These are phyloP conservation scores for Agrotis segetum DNA, from an alignment of 2,888 invertebrate species.

Conservation along the genomic window DNA sequence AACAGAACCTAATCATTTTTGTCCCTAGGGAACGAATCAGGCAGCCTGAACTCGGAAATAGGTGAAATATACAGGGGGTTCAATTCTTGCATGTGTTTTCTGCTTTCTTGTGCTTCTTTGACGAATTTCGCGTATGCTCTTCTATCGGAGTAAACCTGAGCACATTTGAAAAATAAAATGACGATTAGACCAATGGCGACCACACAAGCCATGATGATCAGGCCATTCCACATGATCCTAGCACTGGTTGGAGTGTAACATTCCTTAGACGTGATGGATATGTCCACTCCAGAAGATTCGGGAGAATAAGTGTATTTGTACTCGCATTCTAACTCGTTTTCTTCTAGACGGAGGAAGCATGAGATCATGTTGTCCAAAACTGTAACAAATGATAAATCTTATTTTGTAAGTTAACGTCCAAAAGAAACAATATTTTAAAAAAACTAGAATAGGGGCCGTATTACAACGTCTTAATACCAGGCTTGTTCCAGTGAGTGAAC, in stretches of 20 bases:
- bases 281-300: slow-evolving; percentile 79
- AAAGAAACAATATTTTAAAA: too few species aligned
- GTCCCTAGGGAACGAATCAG: slow-evolving; percentile 87
- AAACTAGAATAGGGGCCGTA: neutral
- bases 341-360: slow-evolving; percentile 80
- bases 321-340: slow-evolving; percentile 79
- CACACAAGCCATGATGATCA: slow-evolving; percentile 85
- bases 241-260: slow-evolving; percentile 83
- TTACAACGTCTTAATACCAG: too few species aligned
- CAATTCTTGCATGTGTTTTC: slow-evolving; percentile 81
- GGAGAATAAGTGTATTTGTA: slow-evolving; percentile 84
- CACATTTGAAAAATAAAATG: slow-evolving; percentile 82
- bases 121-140: slow-evolving; percentile 89
- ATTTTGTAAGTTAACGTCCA: neutral
- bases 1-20: slow-evolving; percentile 73
- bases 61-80: slow-evolving; percentile 93
- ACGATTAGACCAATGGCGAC: slow-evolving; percentile 85
- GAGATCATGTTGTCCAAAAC: slow-evolving; percentile 71
- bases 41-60: slow-evolving; percentile 89
- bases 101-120: slow-evolving; percentile 84
- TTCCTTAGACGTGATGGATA: slow-evolving; percentile 78
- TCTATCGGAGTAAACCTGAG: slow-evolving; percentile 87
- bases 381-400: slow-evolving; percentile 62
- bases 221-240: slow-evolving; percentile 77
- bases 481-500: too few species aligned